A percentile compares a stretch with the other conserved stretches of the same genome.
These are phyloP conservation scores for Galago senegalensis DNA, from an alignment of 2,797 vertebrate species.

Conservation along the genomic window DNA sequence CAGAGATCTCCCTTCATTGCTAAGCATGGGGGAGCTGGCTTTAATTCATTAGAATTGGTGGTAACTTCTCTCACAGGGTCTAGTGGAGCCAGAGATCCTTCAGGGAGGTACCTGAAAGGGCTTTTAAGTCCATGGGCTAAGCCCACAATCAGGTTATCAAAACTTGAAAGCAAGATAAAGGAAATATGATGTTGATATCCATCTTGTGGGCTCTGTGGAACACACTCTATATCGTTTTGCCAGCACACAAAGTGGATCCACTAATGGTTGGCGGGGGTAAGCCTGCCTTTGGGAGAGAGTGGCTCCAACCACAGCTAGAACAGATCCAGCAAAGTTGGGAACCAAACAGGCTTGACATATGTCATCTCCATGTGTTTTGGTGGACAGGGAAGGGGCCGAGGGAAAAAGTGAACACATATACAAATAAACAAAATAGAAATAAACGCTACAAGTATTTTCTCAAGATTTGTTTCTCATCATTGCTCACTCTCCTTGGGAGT, in stretches of 20 bases:
- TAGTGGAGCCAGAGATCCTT: neutral
- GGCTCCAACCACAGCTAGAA: neutral
- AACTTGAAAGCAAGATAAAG: slow-evolving; percentile 3
- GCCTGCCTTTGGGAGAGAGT: neutral
- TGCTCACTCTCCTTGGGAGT: neutral
- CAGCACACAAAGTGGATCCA: neutral
- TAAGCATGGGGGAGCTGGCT: neutral
- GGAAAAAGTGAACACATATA: neutral
- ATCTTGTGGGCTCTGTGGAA: neutral
- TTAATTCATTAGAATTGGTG: slow-evolving; percentile 33
- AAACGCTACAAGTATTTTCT: slow-evolving; percentile 13
- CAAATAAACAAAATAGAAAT: slow-evolving; percentile 15
- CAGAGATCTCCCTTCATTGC: slow-evolving; percentile 23
- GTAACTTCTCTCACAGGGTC: neutral
- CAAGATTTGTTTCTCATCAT: slow-evolving; percentile 32
- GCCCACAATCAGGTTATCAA: neutral
- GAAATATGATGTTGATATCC: neutral
- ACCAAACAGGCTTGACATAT: neutral
- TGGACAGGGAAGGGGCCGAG: neutral
- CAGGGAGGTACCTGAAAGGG: neutral
- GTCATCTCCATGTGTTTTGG: neutral
- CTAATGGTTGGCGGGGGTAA: neutral
- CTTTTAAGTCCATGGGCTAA: neutral
- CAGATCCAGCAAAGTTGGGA: neutral
- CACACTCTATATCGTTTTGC: neutral